Conservation (phyloP, 2,797 vertebrate species). For the Paramormyrops hopkinsi region DNA sequence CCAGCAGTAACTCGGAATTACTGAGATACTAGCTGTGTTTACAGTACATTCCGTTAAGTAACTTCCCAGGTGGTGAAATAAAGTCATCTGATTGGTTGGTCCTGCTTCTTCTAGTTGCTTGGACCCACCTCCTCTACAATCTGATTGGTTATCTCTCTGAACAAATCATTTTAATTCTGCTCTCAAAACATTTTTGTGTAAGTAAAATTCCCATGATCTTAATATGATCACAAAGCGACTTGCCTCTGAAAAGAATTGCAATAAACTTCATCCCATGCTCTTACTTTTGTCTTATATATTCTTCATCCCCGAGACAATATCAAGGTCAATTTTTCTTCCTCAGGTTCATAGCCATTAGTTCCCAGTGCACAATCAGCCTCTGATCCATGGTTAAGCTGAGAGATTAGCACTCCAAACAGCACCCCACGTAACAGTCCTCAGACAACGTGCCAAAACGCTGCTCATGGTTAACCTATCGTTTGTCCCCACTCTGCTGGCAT, state of each 20-base stretch:
- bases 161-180: background rate
- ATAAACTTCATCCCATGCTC: background rate
- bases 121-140: background rate
- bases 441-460: background rate
- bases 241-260: background rate
- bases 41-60: background rate
- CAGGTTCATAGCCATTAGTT: background rate
- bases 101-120: background rate
- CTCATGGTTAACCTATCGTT: background rate
- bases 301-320: background rate
- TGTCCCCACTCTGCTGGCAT: background rate
- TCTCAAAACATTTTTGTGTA: background rate
- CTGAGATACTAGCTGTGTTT: background rate
- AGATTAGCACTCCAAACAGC: background rate
- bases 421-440: background rate
- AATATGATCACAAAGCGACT: background rate
- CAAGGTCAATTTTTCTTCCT: background rate
- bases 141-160: background rate
- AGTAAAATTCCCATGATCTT: background rate
- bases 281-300: background rate
- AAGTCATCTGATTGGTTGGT: background rate
- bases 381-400: background rate
- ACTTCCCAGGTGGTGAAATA: background rate
- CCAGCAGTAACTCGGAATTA: background rate
- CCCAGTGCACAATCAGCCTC: background rate